phyloP scores from a whole-genome alignment of 2,888 invertebrate species.

The Drepana falcataria region DNA sequence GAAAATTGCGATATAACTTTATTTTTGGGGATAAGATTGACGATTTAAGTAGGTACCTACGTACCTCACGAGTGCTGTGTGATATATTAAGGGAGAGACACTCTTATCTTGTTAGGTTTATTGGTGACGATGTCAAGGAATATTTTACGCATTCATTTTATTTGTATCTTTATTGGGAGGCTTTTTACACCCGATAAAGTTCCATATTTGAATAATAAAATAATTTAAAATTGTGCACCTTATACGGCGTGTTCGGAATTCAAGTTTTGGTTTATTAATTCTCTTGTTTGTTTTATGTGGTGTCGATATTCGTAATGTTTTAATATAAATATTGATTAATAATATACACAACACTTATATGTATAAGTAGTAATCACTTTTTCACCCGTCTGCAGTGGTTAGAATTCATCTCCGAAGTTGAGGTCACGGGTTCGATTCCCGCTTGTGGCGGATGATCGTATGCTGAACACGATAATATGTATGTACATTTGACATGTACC shows the following conservation, averaged over 20 bases:
- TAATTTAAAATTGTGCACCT: not conserved
- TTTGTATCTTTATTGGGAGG: conserved; percentile 2
- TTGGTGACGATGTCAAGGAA: conserved; percentile 18
- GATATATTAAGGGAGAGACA: conserved; percentile 41
- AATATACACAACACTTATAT: no score
- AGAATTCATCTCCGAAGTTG: no score
- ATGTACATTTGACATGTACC: no score
- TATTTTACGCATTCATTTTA: conserved; percentile 8
- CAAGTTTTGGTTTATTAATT: no score
- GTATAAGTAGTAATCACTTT: no score
- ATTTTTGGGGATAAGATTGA: conserved; percentile 71
- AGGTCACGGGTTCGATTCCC: no score
- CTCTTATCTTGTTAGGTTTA: conserved; percentile 48
- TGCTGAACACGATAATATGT: no score
- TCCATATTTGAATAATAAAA: not conserved
- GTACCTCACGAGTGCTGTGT: conserved; percentile 23
- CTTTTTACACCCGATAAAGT: not conserved
- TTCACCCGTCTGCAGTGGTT: no score
- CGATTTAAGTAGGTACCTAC: conserved; percentile 50
- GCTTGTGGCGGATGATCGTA: no score
- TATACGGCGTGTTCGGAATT: not conserved
- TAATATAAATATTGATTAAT: no score
- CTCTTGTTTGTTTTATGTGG: no score
- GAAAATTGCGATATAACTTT: conserved; percentile 75
- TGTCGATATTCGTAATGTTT: no score